Conservation (phyloP, 2,888 invertebrate genomes). For the Cantharis lateralis region DNA sequence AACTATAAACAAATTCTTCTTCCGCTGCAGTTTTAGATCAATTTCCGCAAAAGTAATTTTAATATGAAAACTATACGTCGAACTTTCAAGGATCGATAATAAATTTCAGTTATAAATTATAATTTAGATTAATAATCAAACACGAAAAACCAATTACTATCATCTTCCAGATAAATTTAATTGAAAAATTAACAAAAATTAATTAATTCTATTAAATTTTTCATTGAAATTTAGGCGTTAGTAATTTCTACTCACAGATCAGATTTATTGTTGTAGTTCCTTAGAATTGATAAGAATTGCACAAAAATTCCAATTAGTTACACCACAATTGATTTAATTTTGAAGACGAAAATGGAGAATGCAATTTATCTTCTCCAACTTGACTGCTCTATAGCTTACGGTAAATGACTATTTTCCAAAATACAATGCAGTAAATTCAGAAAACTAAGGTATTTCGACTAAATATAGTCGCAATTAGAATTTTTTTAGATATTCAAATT, state of each 20-base stretch:
- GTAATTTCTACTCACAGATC: neutral
- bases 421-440: neutral
- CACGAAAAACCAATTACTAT: neutral
- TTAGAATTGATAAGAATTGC: neutral
- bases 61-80: neutral
- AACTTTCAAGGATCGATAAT: neutral
- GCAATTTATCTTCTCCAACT: constrained; percentile 8
- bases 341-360: constrained; percentile 3
- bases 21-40: neutral
- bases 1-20: neutral
- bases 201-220: neutral
- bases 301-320: constrained; percentile 7
- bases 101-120: neutral
- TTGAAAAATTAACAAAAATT: neutral
- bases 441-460: neutral
- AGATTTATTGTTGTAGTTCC: neutral
- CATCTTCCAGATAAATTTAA: neutral
- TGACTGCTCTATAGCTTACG: constrained; percentile 6
- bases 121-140: neutral
- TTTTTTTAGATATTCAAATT: no score
- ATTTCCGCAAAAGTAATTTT: neutral
- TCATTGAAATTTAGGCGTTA: neutral
- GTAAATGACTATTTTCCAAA: neutral
- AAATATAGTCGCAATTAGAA: neutral
- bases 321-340: constrained; percentile 8